Evolutionary conservation across 2,113 vertebrate species (phyloP).

Genomic region (Malurus alboscapulatus): DNA sequence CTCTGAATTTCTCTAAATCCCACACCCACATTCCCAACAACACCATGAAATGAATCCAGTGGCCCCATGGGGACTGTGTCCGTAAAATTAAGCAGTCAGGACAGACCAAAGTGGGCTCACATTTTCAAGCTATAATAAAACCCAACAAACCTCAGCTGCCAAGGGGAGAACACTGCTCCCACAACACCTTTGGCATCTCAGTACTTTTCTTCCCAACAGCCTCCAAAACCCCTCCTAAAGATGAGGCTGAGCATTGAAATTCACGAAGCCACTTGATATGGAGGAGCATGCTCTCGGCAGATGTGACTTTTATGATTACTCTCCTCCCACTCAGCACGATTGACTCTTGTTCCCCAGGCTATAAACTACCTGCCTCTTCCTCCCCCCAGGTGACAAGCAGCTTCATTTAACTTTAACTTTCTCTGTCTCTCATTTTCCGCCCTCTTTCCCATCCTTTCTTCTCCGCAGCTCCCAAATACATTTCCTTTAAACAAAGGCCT

Average conservation of each 20-base stretch:
- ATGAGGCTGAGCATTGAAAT: constrained; percentile 18
- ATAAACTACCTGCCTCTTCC: constrained; percentile 49
- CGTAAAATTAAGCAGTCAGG: not conserved
- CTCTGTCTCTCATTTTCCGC: constrained; percentile 33
- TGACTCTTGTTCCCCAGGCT: constrained; percentile 45
- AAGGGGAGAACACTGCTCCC: not conserved
- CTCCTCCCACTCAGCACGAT: constrained; percentile 42
- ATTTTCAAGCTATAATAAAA: not conserved
- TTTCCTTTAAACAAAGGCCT: constrained; percentile 48
- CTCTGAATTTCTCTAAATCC: not conserved
- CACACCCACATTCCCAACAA: not conserved
- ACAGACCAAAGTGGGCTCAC: not conserved
- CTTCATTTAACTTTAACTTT: constrained; percentile 32
- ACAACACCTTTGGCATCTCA: not conserved
- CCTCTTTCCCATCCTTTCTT: constrained; percentile 13
- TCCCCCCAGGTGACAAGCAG: constrained; percentile 37
- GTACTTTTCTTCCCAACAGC: not conserved
- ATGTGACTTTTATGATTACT: constrained; percentile 51
- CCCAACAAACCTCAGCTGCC: not conserved
- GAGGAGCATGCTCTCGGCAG: not conserved
- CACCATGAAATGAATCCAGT: not conserved
- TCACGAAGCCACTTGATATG: constrained; percentile 3
- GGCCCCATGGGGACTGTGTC: not conserved
- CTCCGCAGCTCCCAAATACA: not conserved
- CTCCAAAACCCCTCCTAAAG: not conserved